Percentiles rank a stretch among this genome's conserved stretches.
Conservation (phyloP, 2,797 vertebrate genomes). For the Argentina silus region DNA sequence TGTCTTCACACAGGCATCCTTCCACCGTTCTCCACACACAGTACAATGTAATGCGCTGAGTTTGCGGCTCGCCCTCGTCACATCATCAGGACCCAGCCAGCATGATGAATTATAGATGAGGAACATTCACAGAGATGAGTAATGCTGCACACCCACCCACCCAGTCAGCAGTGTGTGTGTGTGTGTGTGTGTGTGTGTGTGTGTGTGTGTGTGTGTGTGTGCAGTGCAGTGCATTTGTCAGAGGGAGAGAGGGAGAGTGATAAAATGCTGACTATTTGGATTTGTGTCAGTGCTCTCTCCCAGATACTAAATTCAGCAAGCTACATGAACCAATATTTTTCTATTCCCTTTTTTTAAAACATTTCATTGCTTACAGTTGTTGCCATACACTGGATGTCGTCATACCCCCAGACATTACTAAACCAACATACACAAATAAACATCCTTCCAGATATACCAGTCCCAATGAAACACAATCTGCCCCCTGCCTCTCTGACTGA, state of each 20-base stretch:
- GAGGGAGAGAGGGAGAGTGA: constrained; percentile 14
- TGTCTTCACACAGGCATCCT: neutral
- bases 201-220: constrained; percentile 7
- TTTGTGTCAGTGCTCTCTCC: constrained; percentile 10
- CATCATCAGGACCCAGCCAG: constrained; percentile 55
- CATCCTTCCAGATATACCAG: constrained; percentile 46
- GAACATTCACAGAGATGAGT: constrained; percentile 65
- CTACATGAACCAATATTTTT: neutral
- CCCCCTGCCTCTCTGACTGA: constrained; percentile 36
- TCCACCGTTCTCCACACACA: neutral
- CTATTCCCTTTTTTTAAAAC: neutral
- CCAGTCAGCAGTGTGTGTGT: constrained; percentile 34
- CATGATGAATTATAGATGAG: constrained; percentile 78
- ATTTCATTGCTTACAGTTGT: neutral
- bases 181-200: constrained; percentile 10
- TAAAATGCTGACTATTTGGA: constrained; percentile 39
- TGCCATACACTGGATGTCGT: neutral
- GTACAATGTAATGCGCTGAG: constrained; percentile 33
- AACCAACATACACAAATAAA: constrained; percentile 52
- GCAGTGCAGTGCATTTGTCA: neutral
- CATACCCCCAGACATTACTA: constrained; percentile 20
- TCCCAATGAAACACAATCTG: constrained; percentile 56
- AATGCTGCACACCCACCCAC: constrained; percentile 49
- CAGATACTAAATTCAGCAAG: constrained; percentile 29
- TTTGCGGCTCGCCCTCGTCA: constrained; percentile 52